Percentiles rank a stretch among this genome's conserved stretches.
Evolutionary conservation across 2,113 vertebrate genomes (phyloP).

Genomic region (Labeo catla): DNA sequence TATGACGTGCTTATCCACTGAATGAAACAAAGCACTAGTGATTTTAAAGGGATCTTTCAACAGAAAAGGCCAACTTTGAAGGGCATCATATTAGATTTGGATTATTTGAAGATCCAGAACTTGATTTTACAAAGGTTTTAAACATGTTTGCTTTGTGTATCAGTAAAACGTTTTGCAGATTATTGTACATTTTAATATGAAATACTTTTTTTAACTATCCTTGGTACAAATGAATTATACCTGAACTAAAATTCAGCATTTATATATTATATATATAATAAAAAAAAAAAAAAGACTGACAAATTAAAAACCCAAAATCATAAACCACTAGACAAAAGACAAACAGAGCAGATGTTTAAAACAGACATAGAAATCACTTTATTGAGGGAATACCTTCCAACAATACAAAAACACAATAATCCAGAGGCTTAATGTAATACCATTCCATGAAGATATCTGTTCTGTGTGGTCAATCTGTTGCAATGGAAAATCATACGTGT

Average conservation of each 20-base stretch:
- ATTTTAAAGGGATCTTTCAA: background rate
- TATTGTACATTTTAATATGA: background rate
- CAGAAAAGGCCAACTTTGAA: background rate
- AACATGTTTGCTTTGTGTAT: background rate
- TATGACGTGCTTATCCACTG: background rate
- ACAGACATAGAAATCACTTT: slow-evolving; percentile 57
- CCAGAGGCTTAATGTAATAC: slow-evolving; percentile 19
- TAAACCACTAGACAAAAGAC: background rate
- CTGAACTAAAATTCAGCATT: background rate
- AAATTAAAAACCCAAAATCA: background rate
- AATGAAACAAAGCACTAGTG: background rate
- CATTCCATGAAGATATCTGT: background rate
- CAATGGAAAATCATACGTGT: background rate
- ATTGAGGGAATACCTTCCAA: slow-evolving; percentile 49
- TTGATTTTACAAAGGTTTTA: background rate
- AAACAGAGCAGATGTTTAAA: slow-evolving; percentile 27
- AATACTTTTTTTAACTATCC: too few species aligned
- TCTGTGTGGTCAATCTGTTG: background rate
- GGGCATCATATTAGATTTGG: background rate
- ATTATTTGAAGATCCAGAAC: background rate
- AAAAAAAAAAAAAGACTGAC: background rate
- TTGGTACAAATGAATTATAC: background rate
- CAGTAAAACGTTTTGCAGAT: background rate
- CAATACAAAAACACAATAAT: slow-evolving; percentile 49
- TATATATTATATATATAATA: background rate